Base-by-base conservation (phyloP, 1,140 invertebrate species). In the Rhynchophorus ferrugineus region DNA sequence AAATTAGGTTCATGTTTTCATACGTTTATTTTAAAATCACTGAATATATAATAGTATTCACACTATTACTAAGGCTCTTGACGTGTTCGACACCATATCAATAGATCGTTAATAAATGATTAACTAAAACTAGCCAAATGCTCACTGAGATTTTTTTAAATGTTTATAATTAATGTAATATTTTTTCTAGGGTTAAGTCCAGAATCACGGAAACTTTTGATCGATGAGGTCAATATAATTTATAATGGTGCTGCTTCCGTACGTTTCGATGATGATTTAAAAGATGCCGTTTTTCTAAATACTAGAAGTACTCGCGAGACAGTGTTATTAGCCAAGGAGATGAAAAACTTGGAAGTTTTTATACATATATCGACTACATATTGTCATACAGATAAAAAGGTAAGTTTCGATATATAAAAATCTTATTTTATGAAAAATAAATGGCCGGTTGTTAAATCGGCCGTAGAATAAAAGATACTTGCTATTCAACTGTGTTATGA, bases 181-280 rank as follows among this genome's bases (percentile, higher is more conserved):
- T n/a, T 51, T 29, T 43, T 37, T 35, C 6, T 16, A 64, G 62
- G 64, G 9, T 21, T 65, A 14, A 56, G 45, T 11, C 20, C 38
- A 5, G 66, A 75, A 41, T 80, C 82, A 39, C 73, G 78, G 53
- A 62, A 74, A 51, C 53, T 78, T 1, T 64, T 96, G 1, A 72
- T 74, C 2, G 75, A 85, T 2, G 78, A 82, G 61, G 85, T 95
- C 0, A 82, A 84, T 2, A 73, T 98, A 9, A 81, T 98, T 3
- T 95, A 94, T 69, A 93, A 98, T 65, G 85, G 85, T 1, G 95
- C 95, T 1, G 95, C 95, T 0, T 95, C 89, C 49, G 85, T 98
- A 0, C 81, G 84, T 62, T 92, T 92, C 68, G 83, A 90, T 61
- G 89, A 91, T 63, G 69, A 75, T 11, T 67, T 92, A 0, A 81